Percentiles rank a stretch among this genome's conserved stretches.
These are phyloP conservation scores for Pelecanoides urinatrix DNA, from an alignment of 2,113 vertebrate genomes.

Conservation along the genomic window DNA sequence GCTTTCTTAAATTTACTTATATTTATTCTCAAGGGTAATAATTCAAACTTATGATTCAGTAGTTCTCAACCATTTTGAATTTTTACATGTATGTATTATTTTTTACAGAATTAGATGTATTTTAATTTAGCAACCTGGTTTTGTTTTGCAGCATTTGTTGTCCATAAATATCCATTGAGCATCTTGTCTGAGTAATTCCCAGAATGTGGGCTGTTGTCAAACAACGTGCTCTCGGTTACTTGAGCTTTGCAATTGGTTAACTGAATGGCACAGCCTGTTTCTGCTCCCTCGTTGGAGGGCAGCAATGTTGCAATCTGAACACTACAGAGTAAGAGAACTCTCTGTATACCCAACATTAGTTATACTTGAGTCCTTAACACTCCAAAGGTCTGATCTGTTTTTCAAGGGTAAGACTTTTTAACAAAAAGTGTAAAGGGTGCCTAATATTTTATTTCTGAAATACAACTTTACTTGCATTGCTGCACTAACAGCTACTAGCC, in stretches of 20 bases:
- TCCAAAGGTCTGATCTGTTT: background rate
- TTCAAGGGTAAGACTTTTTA: background rate
- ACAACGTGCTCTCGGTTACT: fast-evolving
- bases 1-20: background rate
- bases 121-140: background rate
- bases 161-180: background rate
- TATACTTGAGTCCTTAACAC: background rate
- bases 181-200: background rate
- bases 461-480: background rate
- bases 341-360: background rate
- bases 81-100: background rate
- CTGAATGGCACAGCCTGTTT: background rate
- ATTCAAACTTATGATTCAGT: background rate
- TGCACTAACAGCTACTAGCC: background rate
- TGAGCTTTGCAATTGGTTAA: background rate
- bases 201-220: background rate
- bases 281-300: background rate
- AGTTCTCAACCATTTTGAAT: background rate
- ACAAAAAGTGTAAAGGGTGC: background rate
- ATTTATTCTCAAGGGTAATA: background rate
- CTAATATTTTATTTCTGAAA: background rate
- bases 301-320: background rate
- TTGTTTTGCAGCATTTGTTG: background rate
- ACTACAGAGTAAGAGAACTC: background rate
- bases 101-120: background rate